phyloP scores from a whole-genome alignment of 2,888 invertebrate species.

The Yponomeuta plumbellus region DNA sequence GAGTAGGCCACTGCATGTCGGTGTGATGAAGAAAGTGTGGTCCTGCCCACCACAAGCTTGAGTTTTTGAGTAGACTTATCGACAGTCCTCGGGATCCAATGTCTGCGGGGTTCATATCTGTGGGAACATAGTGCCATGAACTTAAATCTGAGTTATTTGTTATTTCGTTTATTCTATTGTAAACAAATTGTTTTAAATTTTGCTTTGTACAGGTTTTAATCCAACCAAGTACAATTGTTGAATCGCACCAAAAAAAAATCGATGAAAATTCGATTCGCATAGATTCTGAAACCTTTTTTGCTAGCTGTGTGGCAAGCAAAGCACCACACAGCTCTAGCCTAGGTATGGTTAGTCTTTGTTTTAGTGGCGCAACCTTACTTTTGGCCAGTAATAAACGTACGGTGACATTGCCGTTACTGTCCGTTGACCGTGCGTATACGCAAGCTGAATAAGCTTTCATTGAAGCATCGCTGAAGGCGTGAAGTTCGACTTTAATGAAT shows the following conservation, averaged over 20 bases:
- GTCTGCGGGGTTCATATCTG: slow-evolving; percentile 9
- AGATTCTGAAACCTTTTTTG: slow-evolving; percentile 5
- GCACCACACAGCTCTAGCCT: slow-evolving; percentile 6
- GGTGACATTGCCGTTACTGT: neutral
- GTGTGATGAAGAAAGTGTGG: slow-evolving; percentile 5
- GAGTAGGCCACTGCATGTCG: slow-evolving; percentile 2
- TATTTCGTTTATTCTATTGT: slow-evolving; percentile 6
- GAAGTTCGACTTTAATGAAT: neutral
- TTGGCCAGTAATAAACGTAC: neutral
- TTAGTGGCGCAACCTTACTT: neutral
- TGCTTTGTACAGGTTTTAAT: neutral
- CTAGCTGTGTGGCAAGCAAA: neutral
- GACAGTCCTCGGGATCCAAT: slow-evolving; percentile 10
- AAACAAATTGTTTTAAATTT: slow-evolving; percentile 11
- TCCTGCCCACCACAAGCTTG: slow-evolving; percentile 10
- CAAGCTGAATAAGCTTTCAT: neutral
- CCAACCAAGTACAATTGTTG: slow-evolving; percentile 9
- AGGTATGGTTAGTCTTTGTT: slow-evolving; percentile 5
- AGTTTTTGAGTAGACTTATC: neutral
- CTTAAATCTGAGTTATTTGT: neutral
- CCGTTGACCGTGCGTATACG: neutral
- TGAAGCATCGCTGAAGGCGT: slow-evolving; percentile 11
- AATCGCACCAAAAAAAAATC: slow-evolving; percentile 6
- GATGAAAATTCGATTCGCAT: neutral
- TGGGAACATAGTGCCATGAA: slow-evolving; percentile 10